These are phyloP conservation scores for Asteroscopus sphinx DNA, from an alignment of 2,888 invertebrate species.

Conservation along the genomic window DNA sequence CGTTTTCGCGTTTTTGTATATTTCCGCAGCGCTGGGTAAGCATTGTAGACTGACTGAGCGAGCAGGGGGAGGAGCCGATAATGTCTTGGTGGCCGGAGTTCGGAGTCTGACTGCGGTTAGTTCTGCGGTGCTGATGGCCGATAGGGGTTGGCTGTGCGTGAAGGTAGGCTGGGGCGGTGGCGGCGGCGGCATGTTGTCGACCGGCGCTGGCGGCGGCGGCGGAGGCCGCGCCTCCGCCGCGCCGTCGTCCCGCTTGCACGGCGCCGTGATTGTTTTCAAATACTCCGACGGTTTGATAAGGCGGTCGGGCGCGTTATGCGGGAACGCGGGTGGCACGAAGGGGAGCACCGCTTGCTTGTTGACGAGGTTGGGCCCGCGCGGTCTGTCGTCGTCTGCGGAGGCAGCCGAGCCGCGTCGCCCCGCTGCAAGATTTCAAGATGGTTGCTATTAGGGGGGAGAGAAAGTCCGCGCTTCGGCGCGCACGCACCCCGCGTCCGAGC, in stretches of 20 bases:
- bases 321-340: conserved; percentile 97
- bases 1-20: conserved; percentile 93
- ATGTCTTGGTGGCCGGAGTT: conserved; percentile 94
- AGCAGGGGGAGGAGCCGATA: conserved; percentile 93
- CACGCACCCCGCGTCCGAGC: conserved; percentile 69
- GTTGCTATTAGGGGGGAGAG: conserved; percentile 76
- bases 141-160: conserved; percentile 92
- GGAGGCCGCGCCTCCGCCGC: conserved; percentile 90
- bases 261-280: conserved; percentile 94
- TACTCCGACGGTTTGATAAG: conserved; percentile 98
- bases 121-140: conserved; percentile 96
- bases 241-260: conserved; percentile 88
- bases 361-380: conserved; percentile 92
- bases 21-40: conserved; percentile 91
- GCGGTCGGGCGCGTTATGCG: conserved; percentile 94
- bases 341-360: conserved; percentile 96
- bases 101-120: conserved; percentile 95
- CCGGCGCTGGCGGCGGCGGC: conserved; percentile 88
- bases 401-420: conserved; percentile 83
- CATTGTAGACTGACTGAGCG: conserved; percentile 94
- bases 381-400: conserved; percentile 87
- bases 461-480: conserved; percentile 82
- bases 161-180: conserved; percentile 76
- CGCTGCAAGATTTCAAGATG: conserved; percentile 83
- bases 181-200: conserved; percentile 74